Evolutionary conservation across 2,888 invertebrate species (phyloP).

Genomic region (Ectobius pallidus): DNA sequence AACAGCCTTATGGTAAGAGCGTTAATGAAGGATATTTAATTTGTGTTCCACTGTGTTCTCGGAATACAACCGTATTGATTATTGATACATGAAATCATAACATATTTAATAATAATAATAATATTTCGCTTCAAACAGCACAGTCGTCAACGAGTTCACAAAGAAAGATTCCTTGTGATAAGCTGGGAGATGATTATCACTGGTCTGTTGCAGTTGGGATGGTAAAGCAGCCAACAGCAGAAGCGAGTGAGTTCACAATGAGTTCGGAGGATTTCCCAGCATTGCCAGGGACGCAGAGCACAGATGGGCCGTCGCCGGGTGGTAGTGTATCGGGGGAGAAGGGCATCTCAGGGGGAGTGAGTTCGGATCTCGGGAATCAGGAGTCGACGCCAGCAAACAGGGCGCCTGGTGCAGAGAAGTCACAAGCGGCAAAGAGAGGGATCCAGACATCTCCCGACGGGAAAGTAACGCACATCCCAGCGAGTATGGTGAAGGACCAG

Average conservation of each 20-base stretch:
- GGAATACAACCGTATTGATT: not conserved
- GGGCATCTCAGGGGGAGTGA: constrained; percentile 35
- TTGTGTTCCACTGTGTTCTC: not conserved
- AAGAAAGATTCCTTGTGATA: not conserved
- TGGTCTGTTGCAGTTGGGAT: constrained; percentile 86
- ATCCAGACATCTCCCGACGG: constrained; percentile 96
- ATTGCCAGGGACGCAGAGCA: constrained; percentile 84
- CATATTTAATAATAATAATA: too few species aligned
- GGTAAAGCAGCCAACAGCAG: constrained; percentile 93
- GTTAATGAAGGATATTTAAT: not conserved
- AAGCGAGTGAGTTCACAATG: constrained; percentile 95
- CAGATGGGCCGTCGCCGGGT: constrained; percentile 69
- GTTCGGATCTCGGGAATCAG: constrained; percentile 38
- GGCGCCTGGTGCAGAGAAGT: constrained; percentile 46
- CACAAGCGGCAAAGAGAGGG: constrained; percentile 69
- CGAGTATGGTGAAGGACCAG: constrained; percentile 98
- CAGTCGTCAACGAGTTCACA: not conserved
- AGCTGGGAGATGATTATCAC: not conserved
- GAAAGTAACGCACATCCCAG: constrained; percentile 98
- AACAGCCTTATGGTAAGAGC: constrained; percentile 91
- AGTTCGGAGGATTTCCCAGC: constrained; percentile 99
- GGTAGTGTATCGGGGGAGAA: constrained; percentile 57
- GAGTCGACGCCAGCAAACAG: constrained; percentile 46
- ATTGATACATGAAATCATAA: too few species aligned
- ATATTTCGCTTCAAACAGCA: too few species aligned